phyloP scores from a whole-genome alignment of 1,140 invertebrate genomes.

The Elymnias hypermnestra region DNA sequence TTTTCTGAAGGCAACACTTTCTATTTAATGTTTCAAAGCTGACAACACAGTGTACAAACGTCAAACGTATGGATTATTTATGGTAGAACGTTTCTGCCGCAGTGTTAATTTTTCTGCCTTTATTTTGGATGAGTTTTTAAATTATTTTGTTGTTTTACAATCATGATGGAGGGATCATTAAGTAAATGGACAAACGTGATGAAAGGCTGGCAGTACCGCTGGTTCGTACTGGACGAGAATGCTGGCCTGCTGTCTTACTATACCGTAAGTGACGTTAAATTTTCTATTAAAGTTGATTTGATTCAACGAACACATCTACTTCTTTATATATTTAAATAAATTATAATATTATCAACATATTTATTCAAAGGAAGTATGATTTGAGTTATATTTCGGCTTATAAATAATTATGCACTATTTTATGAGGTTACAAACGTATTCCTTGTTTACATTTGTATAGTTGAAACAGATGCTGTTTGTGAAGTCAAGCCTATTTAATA shows the following conservation, averaged over 20 bases:
- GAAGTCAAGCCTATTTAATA: too few relatives aligned
- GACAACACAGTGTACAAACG: slow-evolving; percentile 13
- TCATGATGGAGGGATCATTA: slow-evolving; percentile 95
- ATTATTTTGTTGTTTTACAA: slow-evolving; percentile 46
- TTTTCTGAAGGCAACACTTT: slow-evolving; percentile 28
- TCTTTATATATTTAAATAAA: too few relatives aligned
- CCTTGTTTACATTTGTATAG: too few relatives aligned
- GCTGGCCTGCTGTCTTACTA: slow-evolving; percentile 97
- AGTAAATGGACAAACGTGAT: slow-evolving; percentile 99
- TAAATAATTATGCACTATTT: too few relatives aligned
- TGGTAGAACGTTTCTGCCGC: slow-evolving; percentile 44
- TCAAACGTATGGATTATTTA: slow-evolving; percentile 68
- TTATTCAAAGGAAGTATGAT: too few relatives aligned
- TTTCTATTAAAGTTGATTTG: slow-evolving; percentile 3
- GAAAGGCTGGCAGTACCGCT: slow-evolving; percentile 99
- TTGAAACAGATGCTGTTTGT: too few relatives aligned
- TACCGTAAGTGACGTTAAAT: slow-evolving; percentile 85
- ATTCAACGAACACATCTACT: neutral
- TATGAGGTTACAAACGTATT: too few relatives aligned
- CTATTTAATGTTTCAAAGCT: neutral
- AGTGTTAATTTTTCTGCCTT: slow-evolving; percentile 55
- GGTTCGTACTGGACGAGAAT: slow-evolving; percentile 98
- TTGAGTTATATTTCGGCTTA: too few relatives aligned
- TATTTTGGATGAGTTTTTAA: slow-evolving; percentile 58
- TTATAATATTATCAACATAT: too few relatives aligned